Conservation (phyloP, 37 sponge, comb jelly and placozoan species). For the Cladorhizidae sp. region DNA sequence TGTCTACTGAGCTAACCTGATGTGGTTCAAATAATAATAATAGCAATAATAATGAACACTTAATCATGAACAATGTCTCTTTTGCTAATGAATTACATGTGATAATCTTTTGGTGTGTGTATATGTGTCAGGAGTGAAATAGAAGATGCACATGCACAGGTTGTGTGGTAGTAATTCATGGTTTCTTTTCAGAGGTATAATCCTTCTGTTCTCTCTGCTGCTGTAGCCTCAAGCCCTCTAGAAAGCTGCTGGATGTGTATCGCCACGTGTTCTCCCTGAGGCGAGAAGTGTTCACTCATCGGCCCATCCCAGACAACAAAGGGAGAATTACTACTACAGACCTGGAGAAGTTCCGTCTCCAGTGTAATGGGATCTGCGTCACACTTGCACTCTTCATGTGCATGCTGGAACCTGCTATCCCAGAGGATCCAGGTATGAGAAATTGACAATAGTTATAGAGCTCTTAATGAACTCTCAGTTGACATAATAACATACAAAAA, state of each 20-base stretch:
- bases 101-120: neutral
- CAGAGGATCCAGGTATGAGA: constrained; percentile 45
- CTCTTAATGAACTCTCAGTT: too few relatives aligned
- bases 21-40: too few relatives aligned
- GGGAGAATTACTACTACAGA: constrained; percentile 9
- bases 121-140: neutral
- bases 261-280: constrained; percentile 58
- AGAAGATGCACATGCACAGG: too few relatives aligned
- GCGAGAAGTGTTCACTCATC: constrained; percentile 42
- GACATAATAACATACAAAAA: too few relatives aligned
- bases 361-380: constrained; percentile 57
- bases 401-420: constrained; percentile 41
- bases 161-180: too few relatives aligned
- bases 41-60: too few relatives aligned
- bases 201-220: too few relatives aligned
- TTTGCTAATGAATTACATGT: too few relatives aligned
- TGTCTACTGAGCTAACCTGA: too few relatives aligned
- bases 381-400: constrained; percentile 55
- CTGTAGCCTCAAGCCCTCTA: constrained; percentile 32
- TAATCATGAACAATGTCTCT: too few relatives aligned
- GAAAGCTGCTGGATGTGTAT: constrained; percentile 58
- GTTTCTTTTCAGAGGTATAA: too few relatives aligned
- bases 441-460: neutral
- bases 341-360: constrained; percentile 22
- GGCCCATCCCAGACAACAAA: constrained; percentile 39